Percentiles rank a stretch among this genome's conserved stretches.
Conservation (phyloP, 2,888 invertebrate genomes). For the Dioctria linearis region DNA sequence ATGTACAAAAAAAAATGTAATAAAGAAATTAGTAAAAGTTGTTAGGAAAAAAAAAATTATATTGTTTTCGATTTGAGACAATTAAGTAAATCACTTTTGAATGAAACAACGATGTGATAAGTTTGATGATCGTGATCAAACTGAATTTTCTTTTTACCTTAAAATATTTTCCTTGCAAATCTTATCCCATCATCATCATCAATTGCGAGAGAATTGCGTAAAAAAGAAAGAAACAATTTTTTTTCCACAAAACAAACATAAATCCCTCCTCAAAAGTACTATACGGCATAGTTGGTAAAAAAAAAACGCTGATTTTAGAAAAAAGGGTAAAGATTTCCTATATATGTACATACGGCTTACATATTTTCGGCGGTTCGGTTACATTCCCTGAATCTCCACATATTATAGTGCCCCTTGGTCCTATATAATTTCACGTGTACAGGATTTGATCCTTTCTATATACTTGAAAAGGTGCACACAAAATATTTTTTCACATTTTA, state of each 20-base stretch:
- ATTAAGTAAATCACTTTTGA: slow-evolving; percentile 2
- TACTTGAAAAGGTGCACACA: neutral
- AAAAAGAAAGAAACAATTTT: neutral
- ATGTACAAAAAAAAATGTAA: slow-evolving; percentile 7
- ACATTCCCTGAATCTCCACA: neutral
- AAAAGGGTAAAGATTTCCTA: slow-evolving; percentile 10
- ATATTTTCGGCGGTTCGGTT: neutral
- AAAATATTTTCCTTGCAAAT: slow-evolving; percentile 10
- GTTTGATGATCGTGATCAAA: slow-evolving; percentile 52
- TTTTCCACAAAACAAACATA: neutral
- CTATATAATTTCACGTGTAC: too few species aligned
- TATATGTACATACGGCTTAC: neutral
- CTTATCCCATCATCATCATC: neutral
- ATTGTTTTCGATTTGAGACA: neutral
- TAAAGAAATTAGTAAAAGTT: neutral
- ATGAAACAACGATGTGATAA: slow-evolving; percentile 33
- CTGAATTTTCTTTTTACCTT: slow-evolving; percentile 26
- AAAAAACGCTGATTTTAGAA: neutral
- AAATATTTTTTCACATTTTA: too few species aligned
- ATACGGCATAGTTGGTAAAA: neutral
- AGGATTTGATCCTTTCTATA: too few species aligned
- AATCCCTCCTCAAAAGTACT: neutral
- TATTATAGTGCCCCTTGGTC: too few species aligned
- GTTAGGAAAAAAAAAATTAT: neutral
- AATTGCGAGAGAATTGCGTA: neutral